Evolutionary conservation across 2,797 vertebrate genomes (phyloP).

Genomic region (Sphenodon punctatus): DNA sequence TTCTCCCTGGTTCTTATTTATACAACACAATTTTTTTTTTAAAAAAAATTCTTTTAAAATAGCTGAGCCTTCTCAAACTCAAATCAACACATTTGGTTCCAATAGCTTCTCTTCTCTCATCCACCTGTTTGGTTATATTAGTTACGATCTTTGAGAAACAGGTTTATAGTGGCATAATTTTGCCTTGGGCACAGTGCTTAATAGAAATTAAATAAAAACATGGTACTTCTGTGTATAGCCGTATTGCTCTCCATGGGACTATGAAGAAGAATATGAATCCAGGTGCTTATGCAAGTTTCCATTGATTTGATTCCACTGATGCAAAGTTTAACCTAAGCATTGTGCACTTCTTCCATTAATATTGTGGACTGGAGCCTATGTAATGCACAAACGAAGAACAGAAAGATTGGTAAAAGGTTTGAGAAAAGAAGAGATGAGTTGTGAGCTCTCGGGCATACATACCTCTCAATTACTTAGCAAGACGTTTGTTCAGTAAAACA

Average conservation of each 20-base stretch:
- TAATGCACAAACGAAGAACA: accelerated
- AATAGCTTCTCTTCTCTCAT: background rate
- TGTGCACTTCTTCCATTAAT: accelerated
- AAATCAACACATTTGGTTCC: too few species aligned
- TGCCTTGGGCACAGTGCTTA: background rate
- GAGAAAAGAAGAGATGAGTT: background rate
- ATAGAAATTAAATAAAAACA: background rate
- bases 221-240: background rate
- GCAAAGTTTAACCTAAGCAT: background rate
- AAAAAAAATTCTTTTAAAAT: too few species aligned
- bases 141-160: background rate
- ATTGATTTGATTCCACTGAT: too few species aligned
- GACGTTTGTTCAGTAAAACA: too few species aligned
- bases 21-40: too few species aligned
- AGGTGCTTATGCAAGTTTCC: too few species aligned
- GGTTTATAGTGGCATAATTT: accelerated
- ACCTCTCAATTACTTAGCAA: too few species aligned
- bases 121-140: background rate
- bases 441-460: too few species aligned
- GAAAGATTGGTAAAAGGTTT: background rate
- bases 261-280: too few species aligned
- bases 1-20: background rate
- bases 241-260: too few species aligned
- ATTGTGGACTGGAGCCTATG: background rate
- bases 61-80: too few species aligned